Evolutionary conservation across 64 coral and sea anemone species (phyloP), one percentile per base, ranked within the genome.

Genomic region (Hydrozoanthus tunicans): DNA sequence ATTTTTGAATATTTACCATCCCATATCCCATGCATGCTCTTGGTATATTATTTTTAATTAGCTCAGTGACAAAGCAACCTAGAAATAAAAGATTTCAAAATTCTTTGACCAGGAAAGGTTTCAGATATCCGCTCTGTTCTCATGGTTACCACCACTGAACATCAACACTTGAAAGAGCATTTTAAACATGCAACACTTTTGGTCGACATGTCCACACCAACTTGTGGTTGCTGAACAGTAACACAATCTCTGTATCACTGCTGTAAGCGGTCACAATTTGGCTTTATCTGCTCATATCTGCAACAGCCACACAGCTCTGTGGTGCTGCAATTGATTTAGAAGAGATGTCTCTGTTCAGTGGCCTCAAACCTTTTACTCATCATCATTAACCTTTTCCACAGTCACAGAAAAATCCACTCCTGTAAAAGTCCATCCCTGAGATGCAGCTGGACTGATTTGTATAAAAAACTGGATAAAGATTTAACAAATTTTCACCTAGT

Each of bases 51-150:
- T 43, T 43, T 0, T 43, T 43, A 43, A 43, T 11, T 65, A 65
- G 63, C 9, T 65, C 9, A 65, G 3, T 14, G 63, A 14, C 10
- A 65, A 11, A 65, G 17, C 3, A 65, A 70, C 15, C 67, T 70
- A 24, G n/a, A 70, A 1, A 4, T 15, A 14, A 5, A 6, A 70
- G 8, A 65, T 5, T 65, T 23, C 5, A 69, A 69, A 7, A 8
- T 25, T 25, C 6, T 51, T 25, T 65, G 12, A 7, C 57, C 4
- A 88, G 84, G 25, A 88, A 88, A 75, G 84, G 84, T 75, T 88
- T 88, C 84, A 88, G 84, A 88, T 88, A 88, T 88, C 84, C 84
- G 84, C 84, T 88, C 84, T 88, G 9, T 88, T 88, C 23, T 88
- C 84, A 88, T 74, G 69, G 68, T 74, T 60, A 17, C 3, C 54